Base-by-base conservation (phyloP, 2,797 vertebrate species). In the Acomys russatus region DNA sequence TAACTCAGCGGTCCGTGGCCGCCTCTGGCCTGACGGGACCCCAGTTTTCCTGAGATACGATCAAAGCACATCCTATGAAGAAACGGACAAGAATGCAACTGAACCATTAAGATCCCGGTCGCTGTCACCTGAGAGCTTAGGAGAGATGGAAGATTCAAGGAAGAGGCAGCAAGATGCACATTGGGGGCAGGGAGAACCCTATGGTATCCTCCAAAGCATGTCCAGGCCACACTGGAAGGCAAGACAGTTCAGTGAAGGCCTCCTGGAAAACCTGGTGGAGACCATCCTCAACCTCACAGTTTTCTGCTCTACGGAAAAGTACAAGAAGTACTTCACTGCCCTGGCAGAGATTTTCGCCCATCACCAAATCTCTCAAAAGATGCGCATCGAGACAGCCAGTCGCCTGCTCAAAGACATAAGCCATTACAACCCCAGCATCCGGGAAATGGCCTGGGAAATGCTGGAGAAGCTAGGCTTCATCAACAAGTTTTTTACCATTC, bases 1-100 rank as follows among this genome's bases (percentile, higher is more conserved):
- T 30, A 98, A 98, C 61, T 98, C 98, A 20, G 95, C 97, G n/a
- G 88, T 98, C 73, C 92, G 95, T 18, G 97, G 94, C 51, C 17
- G n/a, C 20, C 93, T 98, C 83, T 98, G 97, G 78, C 97, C 97
- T 1, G 56, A 88, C 0, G 97, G 97, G 30, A 97, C 92, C 1
- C 96, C 97, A 0, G 0, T 66, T 0, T 92, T 88, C 82, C 85
- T 98, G 74, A 38, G 20, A 2, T 90, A 80, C 76, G 59, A 92
- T 30, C 20, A 96, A 9, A 3, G 4, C 15, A 1, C 1, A 2
- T 38, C 17, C 7, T 38, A 51, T 33, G 30, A 3, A 76, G 28
- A 78, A 8, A 74, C 82, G 20, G 38, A 28, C 1, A 38, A 25
- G 64, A 56, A 80, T 6, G 38, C 38, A 28, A 56, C n/a, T 33